A percentile compares a stretch with the other conserved stretches of the same genome.
phyloP scores from a whole-genome alignment of 2,888 invertebrate genomes.

The Trachelus iudaicus region DNA sequence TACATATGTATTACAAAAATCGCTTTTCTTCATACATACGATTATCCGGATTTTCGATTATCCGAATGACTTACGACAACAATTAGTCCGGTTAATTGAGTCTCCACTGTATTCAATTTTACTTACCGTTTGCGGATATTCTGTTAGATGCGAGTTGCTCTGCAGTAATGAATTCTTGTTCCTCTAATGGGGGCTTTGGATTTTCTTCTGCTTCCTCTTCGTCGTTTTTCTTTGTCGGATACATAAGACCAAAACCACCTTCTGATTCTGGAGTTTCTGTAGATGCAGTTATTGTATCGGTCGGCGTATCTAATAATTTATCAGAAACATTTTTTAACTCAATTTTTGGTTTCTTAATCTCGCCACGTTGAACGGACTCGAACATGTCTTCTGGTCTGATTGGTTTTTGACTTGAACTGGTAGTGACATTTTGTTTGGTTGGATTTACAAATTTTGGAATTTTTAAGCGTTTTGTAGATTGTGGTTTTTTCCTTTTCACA shows the following conservation, averaged over 20 bases:
- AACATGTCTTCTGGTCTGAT: conserved; percentile 69
- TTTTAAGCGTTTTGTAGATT: conserved; percentile 66
- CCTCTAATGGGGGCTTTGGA: conserved; percentile 33
- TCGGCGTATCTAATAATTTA: conserved; percentile 34
- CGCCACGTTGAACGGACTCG: conserved; percentile 66
- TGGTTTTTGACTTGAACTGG: conserved; percentile 55
- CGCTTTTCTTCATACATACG: too few relatives aligned
- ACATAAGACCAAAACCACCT: conserved; percentile 58
- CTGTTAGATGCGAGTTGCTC: conserved; percentile 77
- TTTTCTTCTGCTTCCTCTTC: conserved; percentile 43
- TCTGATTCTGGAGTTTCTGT: conserved; percentile 33
- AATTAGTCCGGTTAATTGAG: too few relatives aligned
- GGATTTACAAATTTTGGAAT: conserved; percentile 69
- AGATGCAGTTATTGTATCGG: conserved; percentile 14
- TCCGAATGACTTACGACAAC: too few relatives aligned
- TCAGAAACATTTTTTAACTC: conserved; percentile 67
- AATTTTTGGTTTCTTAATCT: conserved; percentile 66
- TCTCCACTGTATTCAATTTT: conserved; percentile 12
- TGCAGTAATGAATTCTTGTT: conserved; percentile 69
- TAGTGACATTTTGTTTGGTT: conserved; percentile 65
- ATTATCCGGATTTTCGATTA: too few relatives aligned
- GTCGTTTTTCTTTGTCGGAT: conserved; percentile 44
- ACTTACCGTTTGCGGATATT: conserved; percentile 72
- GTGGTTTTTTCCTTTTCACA: conserved; percentile 64
- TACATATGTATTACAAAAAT: too few relatives aligned